These are phyloP conservation scores for Ceratothoa steindachneri DNA, from an alignment of 2,888 invertebrate species.

Conservation along the genomic window DNA sequence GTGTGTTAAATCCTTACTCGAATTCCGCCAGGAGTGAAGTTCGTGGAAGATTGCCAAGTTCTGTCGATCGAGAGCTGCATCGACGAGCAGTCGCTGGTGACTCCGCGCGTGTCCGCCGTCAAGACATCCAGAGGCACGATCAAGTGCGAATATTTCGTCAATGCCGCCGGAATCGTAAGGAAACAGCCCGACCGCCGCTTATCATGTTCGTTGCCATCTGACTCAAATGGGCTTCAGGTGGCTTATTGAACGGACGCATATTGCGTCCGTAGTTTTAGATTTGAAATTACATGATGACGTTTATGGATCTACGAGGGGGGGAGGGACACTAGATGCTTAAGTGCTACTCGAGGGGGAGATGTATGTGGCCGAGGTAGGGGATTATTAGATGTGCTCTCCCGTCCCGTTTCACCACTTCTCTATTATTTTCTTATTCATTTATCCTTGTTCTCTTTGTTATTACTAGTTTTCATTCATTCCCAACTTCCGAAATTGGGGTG, in stretches of 20 bases:
- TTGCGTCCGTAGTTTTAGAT: neutral
- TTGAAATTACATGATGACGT: too few relatives aligned
- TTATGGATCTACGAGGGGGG: too few relatives aligned
- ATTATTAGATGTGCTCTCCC: too few relatives aligned
- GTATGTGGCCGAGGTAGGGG: too few relatives aligned
- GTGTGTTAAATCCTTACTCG: too few relatives aligned
- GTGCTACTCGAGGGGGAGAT: too few relatives aligned
- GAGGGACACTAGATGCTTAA: too few relatives aligned
- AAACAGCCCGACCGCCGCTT: conserved; percentile 49
- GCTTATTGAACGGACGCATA: neutral
- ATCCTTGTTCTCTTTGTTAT: too few relatives aligned
- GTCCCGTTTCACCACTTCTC: too few relatives aligned
- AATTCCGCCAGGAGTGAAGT: conserved; percentile 59
- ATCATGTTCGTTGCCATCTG: neutral
- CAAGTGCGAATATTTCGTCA: conserved; percentile 63
- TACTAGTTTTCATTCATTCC: too few relatives aligned
- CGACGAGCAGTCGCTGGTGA: conserved; percentile 50
- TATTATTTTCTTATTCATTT: too few relatives aligned
- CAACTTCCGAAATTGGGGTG: too few relatives aligned
- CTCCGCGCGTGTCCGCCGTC: conserved; percentile 58
- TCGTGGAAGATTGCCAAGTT: conserved; percentile 61
- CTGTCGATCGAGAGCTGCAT: conserved; percentile 60
- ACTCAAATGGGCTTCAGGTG: neutral
- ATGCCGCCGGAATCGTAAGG: conserved; percentile 64
- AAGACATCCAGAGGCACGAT: conserved; percentile 61